Percentiles rank a stretch among this genome's conserved stretches.
phyloP scores from a whole-genome alignment of 2,113 vertebrate genomes.

The Cryptomyrus ogoouensis region DNA sequence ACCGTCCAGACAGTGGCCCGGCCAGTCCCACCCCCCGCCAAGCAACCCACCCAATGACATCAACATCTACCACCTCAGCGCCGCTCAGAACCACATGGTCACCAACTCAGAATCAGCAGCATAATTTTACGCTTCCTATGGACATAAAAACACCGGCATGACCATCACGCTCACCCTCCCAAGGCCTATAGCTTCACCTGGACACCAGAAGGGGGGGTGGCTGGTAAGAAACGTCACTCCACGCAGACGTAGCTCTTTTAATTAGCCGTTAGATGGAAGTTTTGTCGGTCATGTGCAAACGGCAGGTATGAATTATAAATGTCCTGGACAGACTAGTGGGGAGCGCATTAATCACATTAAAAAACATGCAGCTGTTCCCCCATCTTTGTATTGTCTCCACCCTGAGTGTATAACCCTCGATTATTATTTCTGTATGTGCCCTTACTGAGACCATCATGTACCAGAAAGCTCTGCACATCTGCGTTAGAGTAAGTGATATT shows the following conservation, averaged over 20 bases:
- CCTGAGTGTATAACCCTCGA: neutral
- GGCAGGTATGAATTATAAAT: slow-evolving; percentile 26
- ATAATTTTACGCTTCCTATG: neutral
- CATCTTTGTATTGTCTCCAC: neutral
- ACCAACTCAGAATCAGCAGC: slow-evolving; percentile 18
- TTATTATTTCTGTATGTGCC: neutral
- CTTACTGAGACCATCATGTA: neutral
- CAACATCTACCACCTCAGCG: slow-evolving; percentile 42
- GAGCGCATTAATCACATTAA: slow-evolving; percentile 19
- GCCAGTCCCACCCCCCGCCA: slow-evolving; percentile 48
- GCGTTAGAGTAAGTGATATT: slow-evolving; percentile 11
- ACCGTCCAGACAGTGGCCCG: slow-evolving; percentile 35
- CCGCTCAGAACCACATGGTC: neutral
- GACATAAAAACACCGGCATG: neutral
- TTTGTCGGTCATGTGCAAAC: slow-evolving; percentile 10
- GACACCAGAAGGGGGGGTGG: neutral
- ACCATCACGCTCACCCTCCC: neutral
- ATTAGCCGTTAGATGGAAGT: slow-evolving; percentile 20
- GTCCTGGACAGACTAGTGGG: slow-evolving; percentile 5
- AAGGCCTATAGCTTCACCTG: neutral
- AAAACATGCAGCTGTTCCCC: slow-evolving; percentile 13
- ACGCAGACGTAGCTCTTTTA: slow-evolving; percentile 7
- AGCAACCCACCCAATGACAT: slow-evolving; percentile 43
- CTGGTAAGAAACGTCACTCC: neutral
- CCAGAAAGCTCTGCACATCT: neutral